phyloP scores from a whole-genome alignment of 2,113 vertebrate species.

The Cyanocitta stelleri region DNA sequence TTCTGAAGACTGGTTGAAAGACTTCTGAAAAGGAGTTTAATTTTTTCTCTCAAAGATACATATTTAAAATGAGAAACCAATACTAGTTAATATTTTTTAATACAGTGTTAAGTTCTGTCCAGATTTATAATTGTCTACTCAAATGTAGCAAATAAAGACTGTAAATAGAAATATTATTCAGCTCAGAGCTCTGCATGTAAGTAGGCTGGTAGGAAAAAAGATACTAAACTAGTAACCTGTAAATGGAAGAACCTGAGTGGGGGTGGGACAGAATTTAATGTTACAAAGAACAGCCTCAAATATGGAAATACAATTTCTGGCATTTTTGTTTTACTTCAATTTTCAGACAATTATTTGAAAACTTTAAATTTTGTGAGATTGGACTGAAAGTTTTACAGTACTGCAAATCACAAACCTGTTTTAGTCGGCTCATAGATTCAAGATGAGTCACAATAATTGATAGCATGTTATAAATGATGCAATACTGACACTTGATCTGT shows the following conservation, averaged over 20 bases:
- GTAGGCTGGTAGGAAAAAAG: not conserved
- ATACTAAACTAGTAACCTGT: not conserved
- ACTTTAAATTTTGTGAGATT: not conserved
- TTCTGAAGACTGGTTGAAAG: not conserved
- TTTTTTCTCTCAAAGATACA: not conserved
- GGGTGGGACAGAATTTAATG: not conserved
- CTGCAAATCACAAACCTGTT: not conserved
- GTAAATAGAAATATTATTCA: not conserved
- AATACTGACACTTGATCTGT: not conserved
- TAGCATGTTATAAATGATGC: not conserved
- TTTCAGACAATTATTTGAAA: not conserved
- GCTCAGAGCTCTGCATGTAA: not conserved
- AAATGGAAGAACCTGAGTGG: not conserved
- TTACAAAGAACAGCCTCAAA: not conserved
- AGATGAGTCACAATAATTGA: not conserved
- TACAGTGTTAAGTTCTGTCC: not conserved
- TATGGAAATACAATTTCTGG: not conserved
- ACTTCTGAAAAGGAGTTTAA: not conserved
- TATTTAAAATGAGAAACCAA: not conserved
- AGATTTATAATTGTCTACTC: not conserved
- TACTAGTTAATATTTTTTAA: not conserved
- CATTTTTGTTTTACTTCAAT: not conserved
- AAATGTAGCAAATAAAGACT: not conserved
- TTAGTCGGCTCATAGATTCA: not conserved
- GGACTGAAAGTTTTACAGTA: not conserved